Evolutionary conservation across 2,888 invertebrate genomes (phyloP).

Genomic region (Lathronympha strigana): DNA sequence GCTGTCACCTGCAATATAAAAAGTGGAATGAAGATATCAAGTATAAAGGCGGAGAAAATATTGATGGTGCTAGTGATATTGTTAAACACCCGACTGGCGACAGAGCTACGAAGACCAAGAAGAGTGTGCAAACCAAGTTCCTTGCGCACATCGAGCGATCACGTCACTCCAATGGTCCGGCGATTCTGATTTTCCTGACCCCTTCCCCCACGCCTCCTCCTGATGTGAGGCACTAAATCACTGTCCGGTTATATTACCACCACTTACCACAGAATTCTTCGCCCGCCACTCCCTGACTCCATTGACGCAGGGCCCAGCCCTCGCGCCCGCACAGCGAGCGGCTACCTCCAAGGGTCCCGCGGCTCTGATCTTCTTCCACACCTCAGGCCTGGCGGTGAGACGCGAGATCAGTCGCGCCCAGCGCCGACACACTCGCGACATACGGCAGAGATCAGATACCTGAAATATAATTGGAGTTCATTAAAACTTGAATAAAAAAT

Average conservation of each 20-base stretch:
- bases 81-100: too few relatives aligned
- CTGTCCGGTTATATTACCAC: neutral
- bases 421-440: slow-evolving; percentile 75
- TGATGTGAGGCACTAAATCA: neutral
- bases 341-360: slow-evolving; percentile 75
- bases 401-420: slow-evolving; percentile 73
- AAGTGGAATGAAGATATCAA: too few relatives aligned
- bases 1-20: slow-evolving; percentile 85
- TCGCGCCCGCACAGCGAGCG: slow-evolving; percentile 70
- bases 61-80: too few relatives aligned
- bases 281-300: slow-evolving; percentile 76
- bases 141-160: neutral
- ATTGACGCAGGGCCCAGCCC: slow-evolving; percentile 72
- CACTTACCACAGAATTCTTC: slow-evolving; percentile 69
- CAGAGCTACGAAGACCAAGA: too few relatives aligned
- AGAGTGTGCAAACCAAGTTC: too few relatives aligned
- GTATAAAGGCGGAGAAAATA: too few relatives aligned
- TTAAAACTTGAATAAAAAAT: neutral
- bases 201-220: too few relatives aligned
- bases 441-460: slow-evolving; percentile 83
- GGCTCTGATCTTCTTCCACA: slow-evolving; percentile 69
- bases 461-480: slow-evolving; percentile 47
- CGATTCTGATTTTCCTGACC: neutral
- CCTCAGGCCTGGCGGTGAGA: slow-evolving; percentile 69
- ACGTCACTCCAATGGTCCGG: neutral